phyloP scores from a whole-genome alignment of 2,888 invertebrate species.

The Eupeodes luniger region DNA sequence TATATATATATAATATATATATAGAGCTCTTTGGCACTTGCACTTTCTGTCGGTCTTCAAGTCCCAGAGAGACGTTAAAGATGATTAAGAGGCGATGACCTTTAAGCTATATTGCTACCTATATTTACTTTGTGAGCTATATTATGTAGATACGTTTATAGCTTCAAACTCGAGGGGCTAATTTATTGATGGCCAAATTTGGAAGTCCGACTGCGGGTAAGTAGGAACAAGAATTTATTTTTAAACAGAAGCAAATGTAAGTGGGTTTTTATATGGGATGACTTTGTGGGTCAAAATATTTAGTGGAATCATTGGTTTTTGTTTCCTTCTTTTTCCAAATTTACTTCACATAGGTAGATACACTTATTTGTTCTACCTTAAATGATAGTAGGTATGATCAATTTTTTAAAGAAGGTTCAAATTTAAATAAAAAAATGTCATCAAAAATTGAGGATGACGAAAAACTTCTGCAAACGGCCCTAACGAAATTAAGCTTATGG shows the following conservation, averaged over 20 bases:
- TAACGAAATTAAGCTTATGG: too few relatives aligned
- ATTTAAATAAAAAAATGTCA: too few relatives aligned
- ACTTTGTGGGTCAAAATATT: neutral
- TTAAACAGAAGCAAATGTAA: neutral
- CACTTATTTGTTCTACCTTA: too few relatives aligned
- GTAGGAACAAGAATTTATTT: neutral
- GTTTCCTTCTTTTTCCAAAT: too few relatives aligned
- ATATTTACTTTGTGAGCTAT: neutral
- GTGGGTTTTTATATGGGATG: neutral
- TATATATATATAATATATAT: too few relatives aligned
- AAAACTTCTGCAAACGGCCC: too few relatives aligned
- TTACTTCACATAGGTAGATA: too few relatives aligned
- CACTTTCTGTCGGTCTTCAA: constrained; percentile 71
- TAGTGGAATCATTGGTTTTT: neutral
- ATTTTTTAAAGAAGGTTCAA: too few relatives aligned
- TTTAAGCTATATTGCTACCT: constrained; percentile 3
- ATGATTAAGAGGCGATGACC: constrained; percentile 67
- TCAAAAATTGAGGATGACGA: too few relatives aligned
- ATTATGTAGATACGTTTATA: neutral
- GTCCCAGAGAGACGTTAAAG: constrained; percentile 46
- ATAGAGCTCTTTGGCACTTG: constrained; percentile 62
- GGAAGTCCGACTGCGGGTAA: constrained; percentile 32
- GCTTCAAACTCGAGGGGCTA: neutral
- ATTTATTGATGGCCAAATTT: constrained; percentile 62
- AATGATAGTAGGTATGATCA: too few relatives aligned